These are phyloP conservation scores for Oncorhynchus nerka DNA, from an alignment of 2,113 vertebrate genomes.

Conservation along the genomic window DNA sequence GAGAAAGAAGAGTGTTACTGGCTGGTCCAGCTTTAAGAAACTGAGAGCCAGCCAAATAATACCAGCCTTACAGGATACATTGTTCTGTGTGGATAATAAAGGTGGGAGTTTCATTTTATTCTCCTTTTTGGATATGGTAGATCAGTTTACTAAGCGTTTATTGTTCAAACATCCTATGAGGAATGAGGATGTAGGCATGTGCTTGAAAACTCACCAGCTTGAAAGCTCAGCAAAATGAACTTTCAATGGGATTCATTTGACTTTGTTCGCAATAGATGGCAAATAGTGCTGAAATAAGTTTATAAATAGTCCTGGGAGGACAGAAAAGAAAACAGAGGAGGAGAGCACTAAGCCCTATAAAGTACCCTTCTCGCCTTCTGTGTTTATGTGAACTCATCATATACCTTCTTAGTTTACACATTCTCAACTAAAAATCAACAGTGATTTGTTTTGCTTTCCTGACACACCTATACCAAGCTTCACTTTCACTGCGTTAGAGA, in stretches of 20 bases:
- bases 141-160: slow-evolving; percentile 31
- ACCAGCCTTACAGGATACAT: slow-evolving; percentile 59
- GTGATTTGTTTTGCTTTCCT: not conserved
- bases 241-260: not conserved
- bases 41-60: slow-evolving; percentile 24
- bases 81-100: slow-evolving; percentile 27
- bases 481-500: not conserved
- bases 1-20: slow-evolving; percentile 40
- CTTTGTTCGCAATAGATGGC: not conserved
- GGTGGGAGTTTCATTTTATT: slow-evolving; percentile 17
- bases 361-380: too few relatives aligned
- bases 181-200: not conserved
- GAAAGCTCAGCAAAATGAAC: not conserved
- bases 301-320: not conserved
- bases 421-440: not conserved
- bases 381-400: too few relatives aligned
- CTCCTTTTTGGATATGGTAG: not conserved
- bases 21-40: slow-evolving; percentile 10
- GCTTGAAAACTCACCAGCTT: too few relatives aligned
- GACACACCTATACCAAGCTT: not conserved
- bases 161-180: slow-evolving; percentile 18
- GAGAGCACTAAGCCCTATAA: too few relatives aligned
- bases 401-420: not conserved
- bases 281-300: not conserved
- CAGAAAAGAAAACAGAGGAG: not conserved